A percentile compares a stretch with the other conserved stretches of the same genome.
Evolutionary conservation across 2,888 invertebrate genomes (phyloP).

Genomic region (Yponomeuta sedellus): DNA sequence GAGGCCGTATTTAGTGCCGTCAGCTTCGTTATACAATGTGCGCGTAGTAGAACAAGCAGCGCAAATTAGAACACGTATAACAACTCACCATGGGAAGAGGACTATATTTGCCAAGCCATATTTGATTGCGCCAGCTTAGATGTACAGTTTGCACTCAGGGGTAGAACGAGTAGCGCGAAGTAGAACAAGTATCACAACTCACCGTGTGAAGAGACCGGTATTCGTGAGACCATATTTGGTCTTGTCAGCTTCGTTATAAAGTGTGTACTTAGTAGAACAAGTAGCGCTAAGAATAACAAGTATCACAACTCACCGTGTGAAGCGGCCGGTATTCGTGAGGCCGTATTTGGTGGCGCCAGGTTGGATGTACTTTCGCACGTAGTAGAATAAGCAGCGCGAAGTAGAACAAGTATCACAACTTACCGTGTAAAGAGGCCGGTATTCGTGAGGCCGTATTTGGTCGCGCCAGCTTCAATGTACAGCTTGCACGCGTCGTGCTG

Average conservation of each 20-base stretch:
- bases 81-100: constrained; percentile 76
- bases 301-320: constrained; percentile 71
- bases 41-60: too few relatives aligned
- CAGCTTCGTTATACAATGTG: too few relatives aligned
- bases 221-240: too few relatives aligned
- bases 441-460: constrained; percentile 78
- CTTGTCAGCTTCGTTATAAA: too few relatives aligned
- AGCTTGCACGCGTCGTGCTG: constrained; percentile 82
- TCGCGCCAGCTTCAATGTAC: constrained; percentile 73
- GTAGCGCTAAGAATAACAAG: too few relatives aligned
- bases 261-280: too few relatives aligned
- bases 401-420: too few relatives aligned
- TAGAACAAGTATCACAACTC: constrained; percentile 51
- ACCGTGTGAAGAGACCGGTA: too few relatives aligned
- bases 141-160: constrained; percentile 79
- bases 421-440: constrained; percentile 81
- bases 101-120: constrained; percentile 80
- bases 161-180: constrained; percentile 82
- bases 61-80: too few relatives aligned
- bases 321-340: constrained; percentile 76
- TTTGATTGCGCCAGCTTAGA: constrained; percentile 71
- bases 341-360: constrained; percentile 75
- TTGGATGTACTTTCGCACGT: constrained; percentile 77
- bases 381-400: too few relatives aligned
- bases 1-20: too few relatives aligned